Base-by-base conservation (phyloP, 2,113 vertebrate genomes). In the Baryphthengus martii region DNA sequence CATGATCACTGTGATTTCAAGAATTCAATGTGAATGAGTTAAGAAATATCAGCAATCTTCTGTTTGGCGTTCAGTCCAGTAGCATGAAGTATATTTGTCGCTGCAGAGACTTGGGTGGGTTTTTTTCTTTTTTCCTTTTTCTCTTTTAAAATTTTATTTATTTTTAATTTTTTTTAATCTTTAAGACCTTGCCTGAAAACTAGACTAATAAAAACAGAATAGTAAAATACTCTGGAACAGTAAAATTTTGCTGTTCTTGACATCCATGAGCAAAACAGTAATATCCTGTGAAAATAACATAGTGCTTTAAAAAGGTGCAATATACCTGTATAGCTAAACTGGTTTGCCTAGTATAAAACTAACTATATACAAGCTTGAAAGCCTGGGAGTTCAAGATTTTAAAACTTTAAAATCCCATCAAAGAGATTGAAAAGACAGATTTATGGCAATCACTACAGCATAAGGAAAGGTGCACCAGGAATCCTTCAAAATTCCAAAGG, bases 401-500 rank as follows among this genome's bases (percentile, higher is more conserved):
- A 97, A 97, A 98, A 98, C 97, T 98, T 97, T 97, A 97, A 97
- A 97, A 98, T 97, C 96, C 97, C 97, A 97, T 97, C 98, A 97
- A 97, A 98, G 97, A 98, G 97, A 97, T 97, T 97, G 94, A 95
- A 97, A 97, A 97, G 97, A 97, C 88, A 95, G 97, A 97, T 96
- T 97, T 96, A 98, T 96, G 97, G 96, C 98, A 97, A 98, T 98
- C 98, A 98, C 97, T 98, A 98, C 96, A 98, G 98, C 97, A 97
- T 98, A 97, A 98, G 97, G 97, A 98, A 98, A 98, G 98, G 98
- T 98, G 98, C 98, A 98, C 98, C 98, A 98, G 97, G 97, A 98
- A 97, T 97, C 97, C 97, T 97, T 98, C 97, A 96, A 96, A 97
- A 96, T 97, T 97, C 97, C 97, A 97, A 98, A 97, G 97, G 97